Conservation (phyloP, 2,113 vertebrate genomes). For the Gopherus evgoodei region DNA sequence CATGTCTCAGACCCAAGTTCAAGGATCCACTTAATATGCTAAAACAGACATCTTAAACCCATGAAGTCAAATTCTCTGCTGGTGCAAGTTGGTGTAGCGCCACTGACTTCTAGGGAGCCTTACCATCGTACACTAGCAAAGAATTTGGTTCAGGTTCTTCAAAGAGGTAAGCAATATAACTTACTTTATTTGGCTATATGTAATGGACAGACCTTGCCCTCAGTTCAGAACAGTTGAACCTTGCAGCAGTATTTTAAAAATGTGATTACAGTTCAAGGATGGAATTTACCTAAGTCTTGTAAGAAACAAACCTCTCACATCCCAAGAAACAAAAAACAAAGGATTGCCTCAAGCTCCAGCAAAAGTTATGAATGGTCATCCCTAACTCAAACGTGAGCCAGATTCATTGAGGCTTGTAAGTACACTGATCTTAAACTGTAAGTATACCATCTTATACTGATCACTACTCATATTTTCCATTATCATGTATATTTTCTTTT, state of each 20-base stretch:
- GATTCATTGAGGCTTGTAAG: not conserved
- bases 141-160: conserved; percentile 22
- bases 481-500: not conserved
- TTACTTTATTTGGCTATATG: not conserved
- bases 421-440: not conserved
- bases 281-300: not conserved
- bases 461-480: not conserved
- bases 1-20: not conserved
- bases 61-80: not conserved
- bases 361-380: conserved; percentile 17
- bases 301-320: not conserved
- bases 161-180: conserved; percentile 9
- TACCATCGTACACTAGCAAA: not conserved
- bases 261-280: not conserved
- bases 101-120: not conserved
- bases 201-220: not conserved
- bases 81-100: conserved; percentile 8
- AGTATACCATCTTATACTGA: not conserved
- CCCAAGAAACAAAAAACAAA: not conserved
- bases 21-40: not conserved
- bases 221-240: not conserved
- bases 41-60: not conserved
- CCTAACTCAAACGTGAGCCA: not conserved
- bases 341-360: conserved; percentile 24
- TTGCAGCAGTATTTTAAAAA: not conserved